phyloP scores from a whole-genome alignment of 2,888 invertebrate species.

The Ommatoiulus sabulosus region DNA sequence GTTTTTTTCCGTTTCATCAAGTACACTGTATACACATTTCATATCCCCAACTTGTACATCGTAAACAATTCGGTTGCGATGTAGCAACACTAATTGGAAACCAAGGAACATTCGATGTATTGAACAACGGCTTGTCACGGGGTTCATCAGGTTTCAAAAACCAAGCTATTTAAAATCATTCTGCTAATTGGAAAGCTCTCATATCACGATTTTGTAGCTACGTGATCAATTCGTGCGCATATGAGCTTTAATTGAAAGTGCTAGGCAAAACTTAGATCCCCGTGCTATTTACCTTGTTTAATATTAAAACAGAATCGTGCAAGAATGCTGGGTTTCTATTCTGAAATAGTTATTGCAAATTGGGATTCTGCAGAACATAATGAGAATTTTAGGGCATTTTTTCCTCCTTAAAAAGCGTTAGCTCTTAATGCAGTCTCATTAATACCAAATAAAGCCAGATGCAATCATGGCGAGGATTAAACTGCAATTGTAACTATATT shows the following conservation, averaged over 20 bases:
- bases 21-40: background rate
- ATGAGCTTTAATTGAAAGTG: background rate
- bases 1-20: background rate
- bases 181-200: background rate
- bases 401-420: background rate
- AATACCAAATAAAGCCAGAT: background rate
- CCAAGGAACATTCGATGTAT: background rate
- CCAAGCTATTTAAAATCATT: background rate
- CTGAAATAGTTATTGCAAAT: background rate
- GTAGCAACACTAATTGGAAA: background rate
- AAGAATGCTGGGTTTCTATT: background rate
- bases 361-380: background rate
- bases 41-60: background rate
- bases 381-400: background rate
- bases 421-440: background rate
- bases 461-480: background rate
- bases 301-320: background rate
- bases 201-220: background rate
- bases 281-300: background rate
- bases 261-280: background rate
- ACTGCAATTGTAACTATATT: background rate
- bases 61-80: background rate
- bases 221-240: background rate
- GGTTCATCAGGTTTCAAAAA: background rate
- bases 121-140: background rate